Evolutionary conservation across 2,113 vertebrate species (phyloP).

Genomic region (Macquaria australasica): DNA sequence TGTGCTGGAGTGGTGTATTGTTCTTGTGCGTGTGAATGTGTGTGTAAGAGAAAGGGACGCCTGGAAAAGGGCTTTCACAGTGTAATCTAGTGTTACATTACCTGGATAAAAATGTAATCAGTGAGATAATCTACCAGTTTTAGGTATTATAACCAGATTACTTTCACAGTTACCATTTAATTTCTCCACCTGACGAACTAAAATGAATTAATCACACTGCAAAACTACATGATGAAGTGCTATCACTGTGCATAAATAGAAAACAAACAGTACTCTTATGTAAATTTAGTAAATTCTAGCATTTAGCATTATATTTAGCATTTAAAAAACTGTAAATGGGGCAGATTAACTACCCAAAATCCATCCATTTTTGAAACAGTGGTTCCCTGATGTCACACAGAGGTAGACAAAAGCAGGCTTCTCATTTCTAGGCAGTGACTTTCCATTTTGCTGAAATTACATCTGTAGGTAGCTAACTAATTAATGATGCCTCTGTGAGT

Average conservation of each 20-base stretch:
- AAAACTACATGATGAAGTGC: background rate
- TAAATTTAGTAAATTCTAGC: background rate
- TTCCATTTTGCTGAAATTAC: background rate
- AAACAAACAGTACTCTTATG: background rate
- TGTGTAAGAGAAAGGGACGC: slow-evolving; percentile 8
- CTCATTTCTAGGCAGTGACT: too few species aligned
- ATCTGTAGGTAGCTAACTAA: background rate
- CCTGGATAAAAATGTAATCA: background rate
- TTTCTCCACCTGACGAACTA: background rate
- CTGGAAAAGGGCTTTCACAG: slow-evolving; percentile 3
- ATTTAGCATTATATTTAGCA: slow-evolving; percentile 2
- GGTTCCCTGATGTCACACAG: too few species aligned
- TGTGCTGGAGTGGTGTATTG: slow-evolving; percentile 22
- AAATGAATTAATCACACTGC: background rate
- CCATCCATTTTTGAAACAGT: too few species aligned
- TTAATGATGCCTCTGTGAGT: background rate
- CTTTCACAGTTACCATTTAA: background rate
- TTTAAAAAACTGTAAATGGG: background rate
- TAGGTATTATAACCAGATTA: background rate
- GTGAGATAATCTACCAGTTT: background rate
- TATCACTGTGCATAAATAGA: background rate
- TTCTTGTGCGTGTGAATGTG: background rate
- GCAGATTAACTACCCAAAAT: too few species aligned
- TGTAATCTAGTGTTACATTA: background rate
- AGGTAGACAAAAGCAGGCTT: too few species aligned